phyloP scores from a whole-genome alignment of 2,888 invertebrate genomes.

The Nebria salina region DNA sequence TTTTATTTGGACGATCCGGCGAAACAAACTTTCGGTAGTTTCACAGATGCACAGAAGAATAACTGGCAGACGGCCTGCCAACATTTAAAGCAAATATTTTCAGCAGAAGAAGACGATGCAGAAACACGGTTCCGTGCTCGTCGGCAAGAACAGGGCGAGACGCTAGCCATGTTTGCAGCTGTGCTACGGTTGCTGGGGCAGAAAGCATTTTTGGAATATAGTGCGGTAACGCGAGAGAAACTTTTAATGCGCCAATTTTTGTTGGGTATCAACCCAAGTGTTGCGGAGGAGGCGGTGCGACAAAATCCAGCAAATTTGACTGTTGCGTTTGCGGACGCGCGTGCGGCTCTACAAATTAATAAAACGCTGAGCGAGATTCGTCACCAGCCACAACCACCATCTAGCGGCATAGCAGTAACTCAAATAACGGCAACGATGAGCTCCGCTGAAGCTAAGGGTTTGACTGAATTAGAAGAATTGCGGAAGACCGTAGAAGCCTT shows the following conservation, averaged over 20 bases:
- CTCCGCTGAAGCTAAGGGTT: slow-evolving; percentile 4
- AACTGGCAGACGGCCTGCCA: slow-evolving; percentile 2
- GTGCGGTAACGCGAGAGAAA: slow-evolving; percentile 6
- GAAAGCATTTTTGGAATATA: neutral
- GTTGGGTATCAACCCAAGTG: neutral
- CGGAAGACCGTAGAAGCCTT: neutral
- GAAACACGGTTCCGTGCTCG: slow-evolving; percentile 7
- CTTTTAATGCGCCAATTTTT: neutral
- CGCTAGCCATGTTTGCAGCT: slow-evolving; percentile 16
- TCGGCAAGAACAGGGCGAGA: neutral
- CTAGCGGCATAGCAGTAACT: neutral
- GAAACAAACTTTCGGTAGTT: neutral
- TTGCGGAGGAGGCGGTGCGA: slow-evolving; percentile 8
- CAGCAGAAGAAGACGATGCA: slow-evolving; percentile 2
- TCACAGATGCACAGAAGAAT: neutral
- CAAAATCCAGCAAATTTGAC: slow-evolving; percentile 3
- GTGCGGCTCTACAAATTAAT: neutral
- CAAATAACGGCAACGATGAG: neutral
- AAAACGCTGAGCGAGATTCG: slow-evolving; percentile 2
- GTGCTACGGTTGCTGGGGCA: neutral
- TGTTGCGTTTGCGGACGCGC: neutral
- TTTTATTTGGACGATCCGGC: slow-evolving; percentile 10
- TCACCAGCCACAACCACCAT: slow-evolving; percentile 1
- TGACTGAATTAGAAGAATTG: slow-evolving; percentile 2
- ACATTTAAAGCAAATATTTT: slow-evolving; percentile 3